Percentiles rank a stretch among this genome's conserved stretches.
Conservation (phyloP, 2,113 vertebrate genomes). For the Bothrops jararaca region DNA sequence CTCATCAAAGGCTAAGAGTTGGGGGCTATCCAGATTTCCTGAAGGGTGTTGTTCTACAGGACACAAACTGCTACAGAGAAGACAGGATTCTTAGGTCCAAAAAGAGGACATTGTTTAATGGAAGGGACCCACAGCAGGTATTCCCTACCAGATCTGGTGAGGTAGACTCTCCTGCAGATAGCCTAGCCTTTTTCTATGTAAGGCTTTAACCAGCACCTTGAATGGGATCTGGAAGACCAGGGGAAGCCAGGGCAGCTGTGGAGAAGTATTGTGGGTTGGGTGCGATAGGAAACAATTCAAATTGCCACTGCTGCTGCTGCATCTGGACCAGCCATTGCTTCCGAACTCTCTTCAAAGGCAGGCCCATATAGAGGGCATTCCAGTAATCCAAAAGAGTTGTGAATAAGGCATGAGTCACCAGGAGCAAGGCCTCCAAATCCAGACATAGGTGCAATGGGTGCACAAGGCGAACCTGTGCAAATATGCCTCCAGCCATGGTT, state of each 20-base stretch:
- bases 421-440: background rate
- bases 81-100: background rate
- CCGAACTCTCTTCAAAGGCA: background rate
- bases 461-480: background rate
- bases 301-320: background rate
- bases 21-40: background rate
- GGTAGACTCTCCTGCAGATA: background rate
- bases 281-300: background rate
- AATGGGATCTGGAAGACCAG: background rate
- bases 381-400: background rate
- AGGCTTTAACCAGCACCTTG: background rate
- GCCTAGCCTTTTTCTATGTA: background rate
- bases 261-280: background rate
- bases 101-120: background rate
- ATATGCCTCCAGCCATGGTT: background rate
- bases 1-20: background rate
- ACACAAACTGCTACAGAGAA: background rate
- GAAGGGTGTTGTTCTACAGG: background rate
- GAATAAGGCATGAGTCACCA: background rate
- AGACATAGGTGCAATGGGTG: background rate
- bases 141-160: background rate
- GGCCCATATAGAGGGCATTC: background rate
- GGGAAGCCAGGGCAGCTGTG: background rate
- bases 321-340: background rate
- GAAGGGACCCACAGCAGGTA: background rate